phyloP scores from a whole-genome alignment of 2,113 vertebrate genomes.

The Limanda limanda region DNA sequence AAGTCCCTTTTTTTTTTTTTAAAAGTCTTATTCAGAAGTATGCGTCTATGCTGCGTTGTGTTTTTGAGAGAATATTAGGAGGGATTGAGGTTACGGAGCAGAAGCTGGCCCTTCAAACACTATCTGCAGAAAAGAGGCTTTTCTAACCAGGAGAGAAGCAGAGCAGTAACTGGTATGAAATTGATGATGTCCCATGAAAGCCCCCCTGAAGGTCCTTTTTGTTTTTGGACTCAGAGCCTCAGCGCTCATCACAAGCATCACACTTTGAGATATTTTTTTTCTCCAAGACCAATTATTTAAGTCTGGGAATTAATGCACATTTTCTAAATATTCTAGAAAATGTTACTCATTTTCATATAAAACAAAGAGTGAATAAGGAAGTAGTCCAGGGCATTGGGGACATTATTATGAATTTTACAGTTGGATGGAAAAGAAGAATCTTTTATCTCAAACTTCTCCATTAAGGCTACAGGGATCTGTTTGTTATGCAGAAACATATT shows the following conservation, averaged over 20 bases:
- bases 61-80: not conserved
- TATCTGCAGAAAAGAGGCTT: slow-evolving; percentile 21
- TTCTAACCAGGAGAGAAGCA: not conserved
- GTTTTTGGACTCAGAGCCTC: slow-evolving; percentile 21
- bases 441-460: no score
- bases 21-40: slow-evolving; percentile 21
- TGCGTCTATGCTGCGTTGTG: not conserved
- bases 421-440: not conserved
- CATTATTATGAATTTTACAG: slow-evolving; percentile 23
- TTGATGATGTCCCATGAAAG: slow-evolving; percentile 38
- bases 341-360: slow-evolving; percentile 2
- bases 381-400: not conserved
- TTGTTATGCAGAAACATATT: no score
- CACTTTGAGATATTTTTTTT: not conserved
- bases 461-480: no score
- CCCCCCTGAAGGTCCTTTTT: slow-evolving; percentile 21
- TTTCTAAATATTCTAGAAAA: slow-evolving; percentile 22
- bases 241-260: not conserved
- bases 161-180: slow-evolving; percentile 23
- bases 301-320: slow-evolving; percentile 7
- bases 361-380: slow-evolving; percentile 8
- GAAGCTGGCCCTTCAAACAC: slow-evolving; percentile 2
- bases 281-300: slow-evolving; percentile 41
- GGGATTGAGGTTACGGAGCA: slow-evolving; percentile 11
- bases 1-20: not conserved